Base-by-base conservation (phyloP, 1,140 invertebrate species). In the Cephus cinctus region DNA sequence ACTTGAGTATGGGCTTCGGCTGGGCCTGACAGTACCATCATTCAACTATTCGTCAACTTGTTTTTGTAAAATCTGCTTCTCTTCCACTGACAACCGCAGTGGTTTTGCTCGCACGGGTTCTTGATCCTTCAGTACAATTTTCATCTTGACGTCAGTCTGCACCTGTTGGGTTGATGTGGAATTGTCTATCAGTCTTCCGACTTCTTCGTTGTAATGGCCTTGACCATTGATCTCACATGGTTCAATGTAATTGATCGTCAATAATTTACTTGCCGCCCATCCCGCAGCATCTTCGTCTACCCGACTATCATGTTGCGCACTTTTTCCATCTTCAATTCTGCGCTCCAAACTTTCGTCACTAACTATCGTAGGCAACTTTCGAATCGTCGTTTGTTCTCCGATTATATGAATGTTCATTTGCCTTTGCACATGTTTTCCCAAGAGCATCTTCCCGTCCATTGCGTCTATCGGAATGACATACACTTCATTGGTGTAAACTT, bases 1-100 rank as follows among this genome's bases (percentile, higher is more conserved):
- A 19, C 67, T 66, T 5, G 69, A 52, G 65, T 62, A 81, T 4
- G 73, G 67, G 31, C 65, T 69, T 22, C 22, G 15, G 34, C 65
- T 67, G 12, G 43, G 36, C 27, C 46, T 19, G 5, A 70, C 59
- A 1, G 73, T 49, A 40, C 55, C 56, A 19, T 45, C 22, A 47
- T 41, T 32, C 31, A 66, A 18, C 47, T 61, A 43, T 44, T 61
- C 50, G 5, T 62, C 50, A 20, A 73, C 35, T 41, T 55, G 32
- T 54, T 54, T 15, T 47, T 50, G 22, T 43, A 69, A 38, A 15
- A 44, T 38, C 2, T 21, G 2, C 34, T 34, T 44, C 14, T 50
- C 48, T 32, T 8, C 14, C 0, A 41, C 5, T 12, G 50, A 12
- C 2, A 52, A 20, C n/a, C 50, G 23, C 11, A 43, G 15, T 30